Base-by-base conservation (phyloP, 2,888 invertebrate genomes). In the Sinhomidia bicolor region DNA sequence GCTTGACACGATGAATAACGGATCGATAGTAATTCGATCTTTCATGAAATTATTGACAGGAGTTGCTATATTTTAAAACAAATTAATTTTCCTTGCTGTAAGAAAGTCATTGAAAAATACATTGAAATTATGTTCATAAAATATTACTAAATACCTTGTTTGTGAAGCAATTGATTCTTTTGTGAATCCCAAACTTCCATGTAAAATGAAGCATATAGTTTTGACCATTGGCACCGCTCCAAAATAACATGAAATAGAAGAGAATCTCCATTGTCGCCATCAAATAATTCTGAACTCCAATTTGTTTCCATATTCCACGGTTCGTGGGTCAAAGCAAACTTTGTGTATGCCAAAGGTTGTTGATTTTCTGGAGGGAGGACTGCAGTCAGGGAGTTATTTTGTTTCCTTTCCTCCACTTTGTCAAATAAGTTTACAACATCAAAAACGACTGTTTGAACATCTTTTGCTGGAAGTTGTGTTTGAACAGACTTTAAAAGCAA, bases 11-110 rank as follows among this genome's bases (percentile, higher is more conserved):
- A 51, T 6, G 0, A 87, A 12, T 5, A 87, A n/a, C 6, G 81
- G 81, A 74, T 87, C 87, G 12, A 87, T 87, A 2, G 51, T 87
- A n/a, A 87, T 87, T 20, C 62, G 41, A 47, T 87, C 87, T 32
- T 74, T 71, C 17, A 87, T 44, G 36, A 81, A 87, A 51, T 87
- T 44, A 57, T 87, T 87, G 17, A 87, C 80, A 10, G 87, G 87
- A 4, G 62, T 87, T 10, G 54, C 86, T 86, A 68, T 9, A 36
- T 36, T 12, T 3, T 12, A 1, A 65, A 26, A 26, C 26, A 36
- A 44, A 47, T 41, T 26, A 41, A n/a, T n/a, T n/a, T n/a, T n/a
- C n/a, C n/a, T n/a, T n/a, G n/a, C n/a, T n/a, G n/a, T n/a, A n/a
- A n/a, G n/a, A n/a, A n/a, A n/a, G n/a, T n/a, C n/a, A n/a, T n/a